Base-by-base conservation (phyloP, 53 echinoderm and acorn worm species). In the Arbacia lixula region DNA sequence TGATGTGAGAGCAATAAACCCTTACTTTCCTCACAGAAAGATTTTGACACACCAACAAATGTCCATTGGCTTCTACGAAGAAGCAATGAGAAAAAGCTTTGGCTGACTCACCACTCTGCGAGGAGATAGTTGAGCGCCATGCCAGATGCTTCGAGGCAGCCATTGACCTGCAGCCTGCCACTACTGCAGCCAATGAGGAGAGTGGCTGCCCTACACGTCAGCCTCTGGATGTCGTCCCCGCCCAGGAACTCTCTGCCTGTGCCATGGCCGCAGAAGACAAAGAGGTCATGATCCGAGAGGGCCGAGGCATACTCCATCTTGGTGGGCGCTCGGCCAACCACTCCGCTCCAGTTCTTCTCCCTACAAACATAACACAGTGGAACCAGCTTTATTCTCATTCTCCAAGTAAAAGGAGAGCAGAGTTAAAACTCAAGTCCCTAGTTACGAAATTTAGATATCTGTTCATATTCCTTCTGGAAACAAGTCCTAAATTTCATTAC, bases 181-280 rank as follows among this genome's bases (percentile, higher is more conserved):
- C 99, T 99, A 53, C 99, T 99, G 20, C 99, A 99, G n/a, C 99
- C 99, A 65, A 99, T 99, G 69, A 99, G 76, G 21, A 99, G 89
- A 41, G 94, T 94, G 24, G 87, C 92, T 16, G 99, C 99, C 57
- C 82, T 85, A 56, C 99, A 99, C 3, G 72, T 90, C 69, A 99
- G 66, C 21, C 90, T 76, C 60, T 99, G 92, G 27, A 99, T 95
- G 83, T 99, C 99, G 60, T 99, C 99, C n/a, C 99, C 94, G 1
- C 90, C 90, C 75, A 99, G 76, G 83, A 90, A 99, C 85, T 99
- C 90, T 12, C 99, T 85, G 9, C 99, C 99, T 10, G 86, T 95
- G 19, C 99, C 99, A 76, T 99, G 99, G 25, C 99, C 99, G 76
- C 99, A 99, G 71, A 92, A 99, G 88, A 98, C 90, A 88, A 98